phyloP scores from a whole-genome alignment of 92 coral and sea anemone species.

The Metridium senile region DNA sequence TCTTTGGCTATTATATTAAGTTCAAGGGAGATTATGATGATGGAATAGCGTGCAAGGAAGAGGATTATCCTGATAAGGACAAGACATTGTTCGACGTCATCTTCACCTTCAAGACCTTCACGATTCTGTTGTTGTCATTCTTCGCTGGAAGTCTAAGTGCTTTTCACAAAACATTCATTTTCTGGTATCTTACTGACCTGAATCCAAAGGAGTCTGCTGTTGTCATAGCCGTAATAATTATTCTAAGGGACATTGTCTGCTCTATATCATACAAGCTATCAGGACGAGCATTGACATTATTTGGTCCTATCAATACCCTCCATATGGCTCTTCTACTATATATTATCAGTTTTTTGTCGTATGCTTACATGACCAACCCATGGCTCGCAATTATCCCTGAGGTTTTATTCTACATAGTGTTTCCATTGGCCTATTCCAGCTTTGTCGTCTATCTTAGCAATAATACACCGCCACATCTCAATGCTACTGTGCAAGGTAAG shows the following conservation, averaged over 20 bases:
- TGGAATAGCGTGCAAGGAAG: constrained; percentile 4
- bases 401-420: constrained; percentile 34
- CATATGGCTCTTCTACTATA: constrained; percentile 32
- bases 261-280: no score
- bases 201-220: no score
- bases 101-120: no score
- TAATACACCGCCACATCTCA: no score
- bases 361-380: no score
- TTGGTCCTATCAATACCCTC: no score
- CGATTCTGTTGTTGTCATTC: constrained; percentile 34
- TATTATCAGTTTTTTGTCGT: constrained; percentile 43
- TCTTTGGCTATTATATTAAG: constrained; percentile 13
- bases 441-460: no score
- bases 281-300: no score
- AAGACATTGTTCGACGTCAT: constrained; percentile 3
- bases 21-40: not conserved
- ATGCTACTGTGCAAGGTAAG: no score
- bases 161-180: constrained; percentile 28
- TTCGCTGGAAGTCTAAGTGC: constrained; percentile 46
- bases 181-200: constrained; percentile 52
- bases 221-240: no score
- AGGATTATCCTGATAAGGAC: not conserved
- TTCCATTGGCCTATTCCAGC: constrained; percentile 47
- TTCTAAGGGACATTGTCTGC: no score
- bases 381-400: constrained; percentile 39